These are phyloP conservation scores for Rhyacophila evoluta DNA, from an alignment of 2,888 invertebrate genomes.

Conservation along the genomic window DNA sequence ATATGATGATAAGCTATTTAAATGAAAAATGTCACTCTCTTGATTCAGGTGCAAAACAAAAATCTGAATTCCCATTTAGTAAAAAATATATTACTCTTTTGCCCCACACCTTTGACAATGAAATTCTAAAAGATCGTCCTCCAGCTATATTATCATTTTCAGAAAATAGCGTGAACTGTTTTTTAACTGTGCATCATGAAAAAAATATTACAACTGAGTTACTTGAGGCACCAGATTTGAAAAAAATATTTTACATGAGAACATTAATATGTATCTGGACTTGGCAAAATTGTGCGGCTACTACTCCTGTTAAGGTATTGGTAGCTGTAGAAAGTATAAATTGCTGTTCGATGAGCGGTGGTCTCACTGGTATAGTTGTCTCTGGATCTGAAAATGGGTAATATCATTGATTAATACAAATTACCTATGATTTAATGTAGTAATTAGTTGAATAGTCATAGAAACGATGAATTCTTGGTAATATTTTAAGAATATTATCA, in stretches of 20 bases:
- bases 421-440: too few species aligned
- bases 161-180: slow-evolving; percentile 55
- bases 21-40: slow-evolving; percentile 1
- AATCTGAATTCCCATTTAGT: slow-evolving; percentile 62
- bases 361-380: slow-evolving; percentile 62
- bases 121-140: slow-evolving; percentile 56
- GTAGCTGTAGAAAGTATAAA: slow-evolving; percentile 62
- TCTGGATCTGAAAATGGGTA: slow-evolving; percentile 65
- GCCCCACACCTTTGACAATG: slow-evolving; percentile 55
- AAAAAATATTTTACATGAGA: slow-evolving; percentile 27
- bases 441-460: too few species aligned
- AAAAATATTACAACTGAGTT: neutral
- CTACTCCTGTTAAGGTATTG: slow-evolving; percentile 55
- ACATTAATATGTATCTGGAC: slow-evolving; percentile 41
- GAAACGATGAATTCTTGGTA: too few species aligned
- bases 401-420: too few species aligned
- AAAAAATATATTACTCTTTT: slow-evolving; percentile 61
- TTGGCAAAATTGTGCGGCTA: slow-evolving; percentile 59
- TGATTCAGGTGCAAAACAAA: neutral
- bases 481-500: too few species aligned
- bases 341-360: slow-evolving; percentile 61
- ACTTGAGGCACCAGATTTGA: neutral
- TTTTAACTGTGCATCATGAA: slow-evolving; percentile 41
- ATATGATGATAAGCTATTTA: slow-evolving; percentile 33
- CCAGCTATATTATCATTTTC: slow-evolving; percentile 61